Evolutionary conservation across 2,113 vertebrate genomes (phyloP), one percentile per base, ranked within the genome.

Genomic region (Mixornis gularis): DNA sequence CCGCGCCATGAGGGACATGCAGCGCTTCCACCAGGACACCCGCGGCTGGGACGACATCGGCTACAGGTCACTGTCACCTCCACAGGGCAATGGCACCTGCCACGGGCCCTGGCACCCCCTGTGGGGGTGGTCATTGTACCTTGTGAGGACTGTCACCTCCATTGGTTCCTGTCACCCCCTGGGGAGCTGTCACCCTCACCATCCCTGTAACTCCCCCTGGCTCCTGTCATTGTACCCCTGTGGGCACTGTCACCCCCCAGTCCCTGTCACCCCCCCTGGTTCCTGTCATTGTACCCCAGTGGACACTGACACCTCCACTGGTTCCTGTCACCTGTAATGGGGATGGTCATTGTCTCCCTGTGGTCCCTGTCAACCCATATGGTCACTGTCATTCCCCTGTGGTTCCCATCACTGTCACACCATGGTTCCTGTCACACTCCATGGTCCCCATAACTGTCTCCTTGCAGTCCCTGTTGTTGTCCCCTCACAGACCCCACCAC

Each of bases 21-120:
- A 99, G 87, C 95, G 49, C 21, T 99, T 98, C 97, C 99, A 99
- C 95, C 99, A 99, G 94, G 92, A 98, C 4, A 92, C 72, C 5
- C 92, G 95, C 0, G 97, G 96, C 72, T 99, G 99, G 99, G 95
- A 98, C 0, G 99, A 99, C 96, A 98, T 99, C 1, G 98, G 98
- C 38, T 99, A 99, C 97, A 99, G 98, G 99, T 98, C 5, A 11
- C 16, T 13, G 8, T 3, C 29, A 24, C 29, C 40, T 24, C 58
- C 20, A 29, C 1, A 4, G 38, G 60, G 38, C 2, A 13, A 29
- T 24, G 43, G 43, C 24, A 41, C 22, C 22, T 1, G 3, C 34
- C 34, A 26, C 0, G 0, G 18, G 34, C 12, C n/a, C 34, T n/a
- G 34, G 18, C 34, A 48, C 32, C 46, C 56, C 5, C 8, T 17